Evolutionary conservation across 1,140 invertebrate species (phyloP).

Genomic region (Drosophila tani): DNA sequence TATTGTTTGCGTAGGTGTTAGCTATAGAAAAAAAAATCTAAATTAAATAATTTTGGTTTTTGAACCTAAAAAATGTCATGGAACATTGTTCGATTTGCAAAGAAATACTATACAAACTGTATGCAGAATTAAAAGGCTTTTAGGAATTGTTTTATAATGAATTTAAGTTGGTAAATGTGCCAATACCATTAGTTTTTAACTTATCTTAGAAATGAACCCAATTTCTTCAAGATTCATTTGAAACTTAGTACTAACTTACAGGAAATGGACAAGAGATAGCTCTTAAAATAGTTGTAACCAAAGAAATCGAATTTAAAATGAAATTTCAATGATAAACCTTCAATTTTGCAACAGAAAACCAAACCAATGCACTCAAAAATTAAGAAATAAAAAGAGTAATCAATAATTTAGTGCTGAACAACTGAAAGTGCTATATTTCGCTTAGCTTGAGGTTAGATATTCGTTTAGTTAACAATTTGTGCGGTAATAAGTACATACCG

Average conservation of each 20-base stretch:
- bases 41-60: too few relatives aligned
- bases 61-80: too few relatives aligned
- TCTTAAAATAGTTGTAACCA: not conserved
- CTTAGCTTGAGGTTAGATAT: slow-evolving; percentile 3
- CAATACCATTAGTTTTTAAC: too few relatives aligned
- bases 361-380: not conserved
- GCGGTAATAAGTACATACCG: slow-evolving; percentile 63
- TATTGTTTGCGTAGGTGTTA: too few relatives aligned
- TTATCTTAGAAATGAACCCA: too few relatives aligned
- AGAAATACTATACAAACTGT: too few relatives aligned
- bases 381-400: not conserved
- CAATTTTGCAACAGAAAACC: too few relatives aligned
- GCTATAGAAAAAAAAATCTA: too few relatives aligned
- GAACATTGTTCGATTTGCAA: too few relatives aligned
- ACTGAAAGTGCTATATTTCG: slow-evolving; percentile 9
- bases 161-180: not conserved
- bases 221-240: too few relatives aligned
- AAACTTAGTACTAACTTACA: not conserved
- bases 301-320: not conserved
- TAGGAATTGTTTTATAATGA: not conserved
- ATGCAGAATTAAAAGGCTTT: not conserved
- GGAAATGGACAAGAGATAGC: not conserved
- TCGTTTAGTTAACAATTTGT: slow-evolving; percentile 12
- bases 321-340: not conserved
- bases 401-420: slow-evolving; percentile 2